Percentiles rank a stretch among this genome's conserved stretches.
Conservation (phyloP, 2,113 vertebrate species). For the Phalacrocorax aristotelis region DNA sequence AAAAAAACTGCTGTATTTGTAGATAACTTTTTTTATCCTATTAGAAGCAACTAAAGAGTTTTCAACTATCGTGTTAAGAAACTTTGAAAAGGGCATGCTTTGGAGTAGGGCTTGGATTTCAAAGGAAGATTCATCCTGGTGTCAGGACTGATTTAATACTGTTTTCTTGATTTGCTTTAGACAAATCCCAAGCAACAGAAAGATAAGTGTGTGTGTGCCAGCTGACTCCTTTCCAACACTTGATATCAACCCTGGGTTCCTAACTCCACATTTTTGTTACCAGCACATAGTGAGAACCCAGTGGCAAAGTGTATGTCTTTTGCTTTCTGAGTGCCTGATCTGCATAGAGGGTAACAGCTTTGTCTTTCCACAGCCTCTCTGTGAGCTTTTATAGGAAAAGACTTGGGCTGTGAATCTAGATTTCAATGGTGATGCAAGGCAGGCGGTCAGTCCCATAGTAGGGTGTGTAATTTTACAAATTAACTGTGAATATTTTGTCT, state of each 20-base stretch:
- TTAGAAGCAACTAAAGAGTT: neutral
- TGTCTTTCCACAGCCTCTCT: neutral
- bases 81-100: neutral
- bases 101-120: neutral
- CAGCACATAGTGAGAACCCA: neutral
- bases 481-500: neutral
- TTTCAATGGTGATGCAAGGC: neutral
- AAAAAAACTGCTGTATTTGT: neutral
- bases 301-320: neutral
- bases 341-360: neutral
- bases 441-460: neutral
- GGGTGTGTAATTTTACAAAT: neutral
- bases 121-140: neutral
- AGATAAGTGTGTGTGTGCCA: neutral
- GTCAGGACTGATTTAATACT: neutral
- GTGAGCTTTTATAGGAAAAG: neutral
- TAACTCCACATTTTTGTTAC: neutral
- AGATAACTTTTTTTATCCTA: conserved; percentile 3
- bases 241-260: neutral
- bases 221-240: neutral
- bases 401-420: neutral
- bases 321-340: neutral
- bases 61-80: conserved; percentile 5
- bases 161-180: neutral
- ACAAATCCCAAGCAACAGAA: neutral